Conservation (phyloP, 2,113 vertebrate genomes). For the Myiagra hebetior region DNA sequence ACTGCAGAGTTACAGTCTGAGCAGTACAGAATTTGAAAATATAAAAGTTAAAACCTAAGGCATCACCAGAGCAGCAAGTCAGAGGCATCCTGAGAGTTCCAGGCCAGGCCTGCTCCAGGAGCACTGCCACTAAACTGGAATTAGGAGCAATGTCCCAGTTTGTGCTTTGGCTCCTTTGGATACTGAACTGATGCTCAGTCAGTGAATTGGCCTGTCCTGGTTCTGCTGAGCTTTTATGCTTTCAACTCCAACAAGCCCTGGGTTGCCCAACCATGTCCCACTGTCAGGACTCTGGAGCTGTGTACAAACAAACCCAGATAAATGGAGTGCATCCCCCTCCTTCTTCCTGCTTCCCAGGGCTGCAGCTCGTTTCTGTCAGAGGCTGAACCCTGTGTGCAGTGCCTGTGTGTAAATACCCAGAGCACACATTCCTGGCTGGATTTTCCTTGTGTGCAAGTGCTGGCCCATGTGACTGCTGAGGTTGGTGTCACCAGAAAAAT, state of each 20-base stretch:
- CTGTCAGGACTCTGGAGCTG: background rate
- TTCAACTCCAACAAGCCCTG: background rate
- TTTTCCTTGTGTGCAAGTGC: background rate
- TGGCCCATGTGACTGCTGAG: background rate
- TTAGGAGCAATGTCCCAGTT: background rate
- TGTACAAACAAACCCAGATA: background rate
- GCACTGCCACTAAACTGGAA: background rate
- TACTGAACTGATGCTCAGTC: background rate
- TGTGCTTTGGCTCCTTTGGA: background rate
- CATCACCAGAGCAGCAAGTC: background rate
- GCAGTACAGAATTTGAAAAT: too few species aligned
- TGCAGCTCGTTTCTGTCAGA: background rate
- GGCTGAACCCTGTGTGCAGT: background rate
- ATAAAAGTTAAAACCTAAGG: too few species aligned
- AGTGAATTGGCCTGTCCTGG: background rate
- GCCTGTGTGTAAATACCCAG: background rate
- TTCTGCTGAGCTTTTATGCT: background rate
- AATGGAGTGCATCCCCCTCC: background rate
- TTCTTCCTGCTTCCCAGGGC: conserved; percentile 29
- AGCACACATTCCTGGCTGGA: background rate
- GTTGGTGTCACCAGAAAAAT: background rate
- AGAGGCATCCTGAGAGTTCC: background rate
- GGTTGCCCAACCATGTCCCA: background rate
- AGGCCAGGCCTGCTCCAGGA: background rate
- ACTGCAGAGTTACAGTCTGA: too few species aligned